Evolutionary conservation across 2,888 invertebrate genomes (phyloP).

Genomic region (Drosophila mulleri): DNA sequence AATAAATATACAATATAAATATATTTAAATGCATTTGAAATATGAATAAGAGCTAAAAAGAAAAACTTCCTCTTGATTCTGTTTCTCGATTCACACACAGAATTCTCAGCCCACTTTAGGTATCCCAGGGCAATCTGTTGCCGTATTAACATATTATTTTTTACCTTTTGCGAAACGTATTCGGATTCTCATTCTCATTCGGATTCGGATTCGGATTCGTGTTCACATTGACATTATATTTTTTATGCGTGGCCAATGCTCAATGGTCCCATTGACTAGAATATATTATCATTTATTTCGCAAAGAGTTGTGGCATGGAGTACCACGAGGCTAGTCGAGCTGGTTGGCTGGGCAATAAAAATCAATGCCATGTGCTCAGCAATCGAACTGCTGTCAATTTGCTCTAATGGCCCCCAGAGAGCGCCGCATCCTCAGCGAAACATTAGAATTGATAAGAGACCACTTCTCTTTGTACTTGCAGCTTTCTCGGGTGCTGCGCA

Average conservation of each 20-base stretch:
- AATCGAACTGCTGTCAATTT: slow-evolving; percentile 29
- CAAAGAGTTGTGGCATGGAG: slow-evolving; percentile 20
- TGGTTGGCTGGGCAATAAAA: slow-evolving; percentile 40
- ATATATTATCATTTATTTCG: slow-evolving; percentile 74
- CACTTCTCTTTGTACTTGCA: slow-evolving; percentile 69
- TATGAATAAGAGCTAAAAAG: too few relatives aligned
- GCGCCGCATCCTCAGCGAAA: slow-evolving; percentile 1
- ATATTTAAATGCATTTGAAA: not conserved
- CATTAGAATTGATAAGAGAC: not conserved
- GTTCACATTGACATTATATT: slow-evolving; percentile 27
- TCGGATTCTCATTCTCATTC: too few relatives aligned
- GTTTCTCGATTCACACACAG: not conserved
- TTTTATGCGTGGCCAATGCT: slow-evolving; percentile 63
- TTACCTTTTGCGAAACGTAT: slow-evolving; percentile 37
- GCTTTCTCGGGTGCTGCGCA: slow-evolving; percentile 88
- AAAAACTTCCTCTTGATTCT: not conserved
- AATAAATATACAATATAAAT: too few relatives aligned
- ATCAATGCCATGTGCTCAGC: slow-evolving; percentile 33
- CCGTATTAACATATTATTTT: slow-evolving; percentile 29
- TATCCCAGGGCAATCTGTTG: not conserved
- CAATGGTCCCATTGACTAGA: slow-evolving; percentile 65
- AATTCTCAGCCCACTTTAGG: not conserved
- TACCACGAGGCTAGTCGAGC: not conserved
- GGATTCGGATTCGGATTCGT: not conserved
- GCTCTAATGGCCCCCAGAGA: slow-evolving; percentile 20